Evolutionary conservation across 2,113 vertebrate genomes (phyloP).

Genomic region (Odocoileus virginianus): DNA sequence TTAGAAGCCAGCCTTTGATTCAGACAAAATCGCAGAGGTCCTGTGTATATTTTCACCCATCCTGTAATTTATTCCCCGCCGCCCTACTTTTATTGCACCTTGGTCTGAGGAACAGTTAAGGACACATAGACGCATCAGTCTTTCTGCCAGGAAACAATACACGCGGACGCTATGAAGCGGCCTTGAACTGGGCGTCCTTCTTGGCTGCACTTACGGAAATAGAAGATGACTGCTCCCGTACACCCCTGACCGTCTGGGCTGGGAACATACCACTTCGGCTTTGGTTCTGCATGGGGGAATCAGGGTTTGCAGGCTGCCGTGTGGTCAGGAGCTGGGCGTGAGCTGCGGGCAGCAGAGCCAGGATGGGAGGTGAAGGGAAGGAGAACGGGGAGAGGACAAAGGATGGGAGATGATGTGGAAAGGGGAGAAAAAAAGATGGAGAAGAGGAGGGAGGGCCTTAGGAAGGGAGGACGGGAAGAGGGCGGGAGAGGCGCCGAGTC

Average conservation of each 20-base stretch:
- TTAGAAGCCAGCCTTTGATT: conserved; percentile 66
- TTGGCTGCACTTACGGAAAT: not conserved
- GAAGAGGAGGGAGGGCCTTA: accelerated
- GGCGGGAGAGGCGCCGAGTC: accelerated
- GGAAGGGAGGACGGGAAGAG: too few relatives aligned
- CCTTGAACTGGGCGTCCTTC: not conserved
- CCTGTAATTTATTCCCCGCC: not conserved
- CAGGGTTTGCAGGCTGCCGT: not conserved
- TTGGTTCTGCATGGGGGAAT: not conserved
- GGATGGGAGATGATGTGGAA: not conserved
- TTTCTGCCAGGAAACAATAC: not conserved
- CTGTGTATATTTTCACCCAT: conserved; percentile 41
- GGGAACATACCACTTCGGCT: not conserved
- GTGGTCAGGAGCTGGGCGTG: accelerated
- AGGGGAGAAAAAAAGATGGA: too few relatives aligned
- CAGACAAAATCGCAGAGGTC: conserved; percentile 37
- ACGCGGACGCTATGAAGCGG: too few relatives aligned
- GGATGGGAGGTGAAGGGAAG: too few relatives aligned
- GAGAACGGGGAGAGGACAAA: accelerated
- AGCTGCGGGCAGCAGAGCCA: accelerated
- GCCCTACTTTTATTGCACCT: not conserved
- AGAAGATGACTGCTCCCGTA: not conserved
- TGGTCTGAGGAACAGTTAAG: not conserved
- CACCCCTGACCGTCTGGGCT: not conserved
- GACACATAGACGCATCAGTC: not conserved